Evolutionary conservation across 1,140 invertebrate species (phyloP).

Genomic region (Pomacea maculata): DNA sequence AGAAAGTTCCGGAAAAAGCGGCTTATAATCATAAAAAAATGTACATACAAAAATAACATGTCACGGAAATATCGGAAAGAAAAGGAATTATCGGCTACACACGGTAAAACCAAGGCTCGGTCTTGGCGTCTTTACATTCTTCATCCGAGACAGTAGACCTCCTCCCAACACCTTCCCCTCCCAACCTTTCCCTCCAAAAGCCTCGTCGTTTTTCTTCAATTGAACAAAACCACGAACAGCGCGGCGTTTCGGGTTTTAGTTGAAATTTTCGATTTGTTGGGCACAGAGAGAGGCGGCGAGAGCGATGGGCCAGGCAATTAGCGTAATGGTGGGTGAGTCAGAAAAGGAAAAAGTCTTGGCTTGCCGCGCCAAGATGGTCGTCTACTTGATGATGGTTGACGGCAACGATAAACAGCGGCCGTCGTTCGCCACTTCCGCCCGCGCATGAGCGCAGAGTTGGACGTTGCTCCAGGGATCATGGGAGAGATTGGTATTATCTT

Average conservation of each 20-base stretch:
- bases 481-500: conserved; percentile 4
- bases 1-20: too few species aligned
- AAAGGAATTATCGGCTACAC: too few species aligned
- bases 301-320: conserved; percentile 17
- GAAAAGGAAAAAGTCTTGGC: conserved; percentile 21
- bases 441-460: conserved; percentile 8
- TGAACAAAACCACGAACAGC: not conserved
- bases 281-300: conserved; percentile 7
- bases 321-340: conserved; percentile 23
- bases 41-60: too few species aligned
- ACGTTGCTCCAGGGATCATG: not conserved
- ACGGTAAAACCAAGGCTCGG: too few species aligned
- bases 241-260: too few species aligned
- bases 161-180: not conserved
- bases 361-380: conserved; percentile 9
- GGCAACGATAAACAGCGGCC: conserved; percentile 1
- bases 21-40: too few species aligned
- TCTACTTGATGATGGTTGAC: conserved; percentile 10
- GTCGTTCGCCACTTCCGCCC: conserved; percentile 15
- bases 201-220: conserved; percentile 2
- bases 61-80: too few species aligned
- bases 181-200: not conserved
- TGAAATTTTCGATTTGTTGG: conserved; percentile 12
- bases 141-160: too few species aligned
- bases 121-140: too few species aligned